Conservation (phyloP, 23 tunicate species). For the Oikopleura vanhoeffeni region DNA sequence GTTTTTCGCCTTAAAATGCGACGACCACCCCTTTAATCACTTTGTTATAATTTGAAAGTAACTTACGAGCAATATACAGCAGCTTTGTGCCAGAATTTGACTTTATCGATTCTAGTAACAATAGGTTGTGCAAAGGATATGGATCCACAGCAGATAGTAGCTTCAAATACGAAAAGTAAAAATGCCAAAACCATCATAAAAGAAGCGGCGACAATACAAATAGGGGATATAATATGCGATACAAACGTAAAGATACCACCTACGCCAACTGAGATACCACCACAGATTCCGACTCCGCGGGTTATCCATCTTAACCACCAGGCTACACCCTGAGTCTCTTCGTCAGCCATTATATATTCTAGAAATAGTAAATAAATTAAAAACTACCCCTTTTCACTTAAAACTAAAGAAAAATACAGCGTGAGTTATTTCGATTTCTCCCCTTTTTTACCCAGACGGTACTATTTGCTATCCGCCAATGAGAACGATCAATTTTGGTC, state of each 20-base stretch:
- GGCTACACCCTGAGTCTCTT: background rate
- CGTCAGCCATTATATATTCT: background rate
- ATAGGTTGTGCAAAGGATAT: background rate
- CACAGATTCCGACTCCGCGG: background rate
- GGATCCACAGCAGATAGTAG: background rate
- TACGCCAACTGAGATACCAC: background rate
- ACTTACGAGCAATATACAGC: background rate
- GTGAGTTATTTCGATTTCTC: no score
- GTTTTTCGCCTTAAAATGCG: no score
- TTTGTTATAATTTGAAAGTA: background rate
- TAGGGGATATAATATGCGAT: background rate
- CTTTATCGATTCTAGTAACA: background rate
- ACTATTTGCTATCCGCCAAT: no score
- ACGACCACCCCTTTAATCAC: no score
- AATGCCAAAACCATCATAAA: background rate
- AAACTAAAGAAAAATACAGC: no score
- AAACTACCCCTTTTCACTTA: no score
- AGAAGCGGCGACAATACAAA: background rate
- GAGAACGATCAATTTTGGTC: no score
- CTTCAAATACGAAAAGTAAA: background rate
- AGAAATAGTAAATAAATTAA: no score
- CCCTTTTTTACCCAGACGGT: no score
- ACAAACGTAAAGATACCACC: background rate
- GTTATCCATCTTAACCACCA: constrained; percentile 11
- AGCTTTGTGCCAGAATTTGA: background rate